Conservation (phyloP, 2,888 invertebrate genomes). For the Macrophya alboannulata region DNA sequence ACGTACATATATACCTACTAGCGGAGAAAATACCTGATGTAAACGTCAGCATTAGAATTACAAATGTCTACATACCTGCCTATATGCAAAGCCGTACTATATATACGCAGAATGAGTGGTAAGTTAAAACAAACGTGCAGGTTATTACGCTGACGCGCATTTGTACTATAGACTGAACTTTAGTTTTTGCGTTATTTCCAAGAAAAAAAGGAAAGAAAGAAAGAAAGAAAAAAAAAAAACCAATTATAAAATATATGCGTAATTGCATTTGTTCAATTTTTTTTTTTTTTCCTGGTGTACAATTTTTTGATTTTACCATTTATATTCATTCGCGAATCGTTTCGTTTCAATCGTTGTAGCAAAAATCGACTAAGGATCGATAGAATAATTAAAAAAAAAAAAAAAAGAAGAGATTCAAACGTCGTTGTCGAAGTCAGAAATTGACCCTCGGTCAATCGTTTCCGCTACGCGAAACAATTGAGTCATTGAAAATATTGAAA, state of each 20-base stretch:
- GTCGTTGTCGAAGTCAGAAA: neutral
- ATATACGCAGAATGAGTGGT: neutral
- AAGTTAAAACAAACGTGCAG: neutral
- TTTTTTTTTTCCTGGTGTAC: neutral
- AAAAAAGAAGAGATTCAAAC: neutral
- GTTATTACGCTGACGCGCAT: neutral
- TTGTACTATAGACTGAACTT: neutral
- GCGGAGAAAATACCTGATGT: slow-evolving; percentile 11
- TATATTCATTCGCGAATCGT: neutral
- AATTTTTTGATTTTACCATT: no score
- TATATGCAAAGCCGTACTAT: neutral
- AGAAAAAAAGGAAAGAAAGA: neutral
- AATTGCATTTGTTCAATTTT: neutral
- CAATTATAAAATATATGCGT: no score
- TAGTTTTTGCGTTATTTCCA: neutral
- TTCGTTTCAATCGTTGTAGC: neutral
- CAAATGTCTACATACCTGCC: neutral
- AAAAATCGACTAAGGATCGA: neutral
- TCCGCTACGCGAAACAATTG: slow-evolving; percentile 5
- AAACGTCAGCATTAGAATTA: slow-evolving; percentile 34
- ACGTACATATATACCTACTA: neutral
- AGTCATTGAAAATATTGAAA: slow-evolving; percentile 23
- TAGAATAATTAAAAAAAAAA: neutral
- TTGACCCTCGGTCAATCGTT: slow-evolving; percentile 1
- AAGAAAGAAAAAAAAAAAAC: no score